A percentile compares a stretch with the other conserved stretches of the same genome.
Evolutionary conservation across 2,797 vertebrate genomes (phyloP).

Genomic region (Hydrophis major): DNA sequence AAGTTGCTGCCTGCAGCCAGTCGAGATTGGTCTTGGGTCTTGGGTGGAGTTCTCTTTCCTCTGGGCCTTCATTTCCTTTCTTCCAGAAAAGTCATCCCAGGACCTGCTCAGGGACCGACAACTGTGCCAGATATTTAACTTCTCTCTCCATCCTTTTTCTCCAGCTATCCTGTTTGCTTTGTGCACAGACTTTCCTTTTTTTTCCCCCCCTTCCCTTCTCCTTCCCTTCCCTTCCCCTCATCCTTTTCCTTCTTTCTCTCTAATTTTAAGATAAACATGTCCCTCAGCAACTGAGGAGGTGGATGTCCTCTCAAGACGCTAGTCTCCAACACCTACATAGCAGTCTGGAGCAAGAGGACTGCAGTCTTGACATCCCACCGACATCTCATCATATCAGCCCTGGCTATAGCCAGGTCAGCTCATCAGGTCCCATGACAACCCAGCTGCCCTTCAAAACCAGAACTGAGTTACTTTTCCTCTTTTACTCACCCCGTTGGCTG

Average conservation of each 20-base stretch:
- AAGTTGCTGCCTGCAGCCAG: neutral
- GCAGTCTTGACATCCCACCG: neutral
- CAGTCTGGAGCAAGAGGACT: neutral
- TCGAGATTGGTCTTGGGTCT: neutral
- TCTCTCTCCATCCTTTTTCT: neutral
- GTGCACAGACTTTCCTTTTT: neutral
- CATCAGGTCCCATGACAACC: neutral
- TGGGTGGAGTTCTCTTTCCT: neutral
- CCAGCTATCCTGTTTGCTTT: neutral
- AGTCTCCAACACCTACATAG: neutral
- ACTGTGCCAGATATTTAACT: neutral
- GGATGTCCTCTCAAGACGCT: neutral
- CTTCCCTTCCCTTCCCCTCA: neutral
- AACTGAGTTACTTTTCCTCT: neutral
- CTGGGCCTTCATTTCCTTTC: neutral
- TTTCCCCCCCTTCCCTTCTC: neutral
- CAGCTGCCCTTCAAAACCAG: neutral
- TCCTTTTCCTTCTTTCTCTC: neutral
- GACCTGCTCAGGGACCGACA: neutral
- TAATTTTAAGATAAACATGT: neutral
- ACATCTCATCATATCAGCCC: neutral
- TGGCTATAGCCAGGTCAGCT: neutral
- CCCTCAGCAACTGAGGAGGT: neutral
- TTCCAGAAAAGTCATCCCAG: neutral
- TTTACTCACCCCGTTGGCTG: neutral